Evolutionary conservation across 1,140 invertebrate species (phyloP), one percentile per base, ranked within the genome.

Genomic region (Adelges cooleyi): DNA sequence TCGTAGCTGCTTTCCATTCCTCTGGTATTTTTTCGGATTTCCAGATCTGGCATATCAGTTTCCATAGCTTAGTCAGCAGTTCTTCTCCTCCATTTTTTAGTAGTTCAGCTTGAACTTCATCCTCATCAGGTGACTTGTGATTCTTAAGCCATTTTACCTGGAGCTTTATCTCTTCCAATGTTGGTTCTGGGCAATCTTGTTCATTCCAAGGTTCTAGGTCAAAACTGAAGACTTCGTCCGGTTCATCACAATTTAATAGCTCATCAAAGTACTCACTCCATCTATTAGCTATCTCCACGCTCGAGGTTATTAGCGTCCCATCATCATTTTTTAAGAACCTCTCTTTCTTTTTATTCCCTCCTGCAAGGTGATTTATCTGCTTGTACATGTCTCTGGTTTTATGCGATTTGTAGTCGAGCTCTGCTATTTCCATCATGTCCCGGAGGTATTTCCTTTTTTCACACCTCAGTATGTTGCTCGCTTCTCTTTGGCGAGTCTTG

Each of bases 1-100:
- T 68, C 33, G 71, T 56, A 13, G 54, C 66, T 25, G 25, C 44
- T 25, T 65, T 72, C 70, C 70, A 72, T 11, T 72, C 65, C 9
- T 65, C 23, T 33, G 69, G 71, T 25, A 70, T 59, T 17, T 67
- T 52, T 59, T 72, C 65, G n/a, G n/a, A n/a, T n/a, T n/a, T n/a
- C n/a, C n/a, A n/a, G n/a, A n/a, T n/a, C n/a, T n/a, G n/a, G n/a
- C n/a, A n/a, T n/a, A n/a, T n/a, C n/a, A n/a, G n/a, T n/a, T n/a
- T n/a, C n/a, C n/a, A n/a, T n/a, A n/a, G n/a, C n/a, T n/a, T n/a
- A n/a, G n/a, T n/a, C n/a, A n/a, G n/a, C n/a, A n/a, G n/a, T n/a
- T n/a, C n/a, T n/a, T n/a, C n/a, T n/a, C n/a, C n/a, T n/a, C n/a
- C n/a, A n/a, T n/a, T n/a, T n/a, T n/a, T n/a, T n/a, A n/a, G n/a